Base-by-base conservation (phyloP, 1,140 invertebrate species). In the Mercenaria mercenaria region DNA sequence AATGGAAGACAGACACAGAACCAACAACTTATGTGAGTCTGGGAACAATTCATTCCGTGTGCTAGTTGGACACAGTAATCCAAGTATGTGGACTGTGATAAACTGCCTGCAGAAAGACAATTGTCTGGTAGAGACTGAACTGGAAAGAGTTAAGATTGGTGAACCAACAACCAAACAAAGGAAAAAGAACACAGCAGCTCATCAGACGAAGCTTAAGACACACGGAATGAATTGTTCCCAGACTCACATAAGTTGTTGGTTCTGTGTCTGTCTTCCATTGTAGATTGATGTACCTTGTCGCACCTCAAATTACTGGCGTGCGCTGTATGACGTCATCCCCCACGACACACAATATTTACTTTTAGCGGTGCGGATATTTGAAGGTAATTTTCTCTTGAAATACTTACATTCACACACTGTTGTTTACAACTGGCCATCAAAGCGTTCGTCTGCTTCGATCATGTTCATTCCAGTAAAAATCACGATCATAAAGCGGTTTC, bases 221-320 rank as follows among this genome's bases (percentile, higher is more conserved):
- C 20, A 6, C 20, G 11, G 59, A 91, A 91, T 8, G 18, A 18
- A 37, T 79, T 85, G 37, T 90, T 90, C 82, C 89, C 76, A 4
- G 8, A 32, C 59, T 91, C 90, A 79, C 86, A 89, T 18, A 89
- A 26, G 50, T 91, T 91, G 52, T 84, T 91, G 41, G 90, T 89
- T n/a, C 69, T 26, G 13, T 37, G 67, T 10, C 52, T 10, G 29
- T 83, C 90, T 20, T 61, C 59, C 0, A 89, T 13, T 52, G 90
- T 91, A 10, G 80, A 79, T 41, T 59, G 23, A 41, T 76, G n/a
- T n/a, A n/a, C n/a, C n/a, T n/a, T n/a, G n/a, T n/a, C n/a, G n/a
- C n/a, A n/a, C n/a, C n/a, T n/a, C n/a, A n/a, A n/a, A n/a, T n/a
- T n/a, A n/a, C n/a, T n/a, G n/a, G n/a, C n/a, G n/a, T n/a, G n/a